A percentile compares a stretch with the other conserved stretches of the same genome.
Evolutionary conservation across 2,888 invertebrate species (phyloP).

Genomic region (Caenorhabditis afra): DNA sequence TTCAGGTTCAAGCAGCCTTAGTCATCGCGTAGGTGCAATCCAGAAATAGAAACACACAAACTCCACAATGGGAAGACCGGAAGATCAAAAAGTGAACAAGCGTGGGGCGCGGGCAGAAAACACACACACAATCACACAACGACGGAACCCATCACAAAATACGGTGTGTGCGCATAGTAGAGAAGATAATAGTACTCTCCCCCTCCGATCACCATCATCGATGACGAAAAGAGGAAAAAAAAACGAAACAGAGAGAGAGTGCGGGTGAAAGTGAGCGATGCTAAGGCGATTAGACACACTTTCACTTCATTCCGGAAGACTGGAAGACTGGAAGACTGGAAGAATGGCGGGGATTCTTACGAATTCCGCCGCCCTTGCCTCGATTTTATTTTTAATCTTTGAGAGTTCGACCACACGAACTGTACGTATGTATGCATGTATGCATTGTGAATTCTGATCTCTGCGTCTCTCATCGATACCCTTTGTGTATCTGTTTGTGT

Average conservation of each 20-base stretch:
- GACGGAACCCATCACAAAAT: neutral
- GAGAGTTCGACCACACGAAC: conserved; percentile 29
- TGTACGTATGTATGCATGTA: conserved; percentile 13
- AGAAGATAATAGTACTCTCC: too few species aligned
- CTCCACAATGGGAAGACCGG: conserved; percentile 8
- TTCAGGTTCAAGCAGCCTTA: neutral
- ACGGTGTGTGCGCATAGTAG: neutral
- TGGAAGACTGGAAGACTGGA: too few species aligned
- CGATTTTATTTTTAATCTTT: conserved; percentile 32
- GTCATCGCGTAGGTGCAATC: conserved; percentile 30
- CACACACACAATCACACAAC: conserved; percentile 3
- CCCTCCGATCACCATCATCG: too few species aligned
- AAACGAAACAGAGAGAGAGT: too few species aligned
- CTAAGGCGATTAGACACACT: conserved; percentile 30
- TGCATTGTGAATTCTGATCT: neutral
- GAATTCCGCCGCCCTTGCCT: conserved; percentile 31
- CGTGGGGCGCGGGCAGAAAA: conserved; percentile 1
- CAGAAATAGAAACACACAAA: conserved; percentile 29
- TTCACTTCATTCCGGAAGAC: conserved; percentile 35
- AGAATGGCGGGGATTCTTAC: neutral
- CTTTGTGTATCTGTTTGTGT: neutral
- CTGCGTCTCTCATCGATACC: conserved; percentile 30
- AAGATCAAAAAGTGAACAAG: conserved; percentile 41
- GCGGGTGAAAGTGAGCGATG: neutral
- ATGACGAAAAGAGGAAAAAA: conserved; percentile 13